Evolutionary conservation across 1,140 invertebrate genomes (phyloP), one percentile per base, ranked within the genome.

Genomic region (Anadara kagoshimensis): DNA sequence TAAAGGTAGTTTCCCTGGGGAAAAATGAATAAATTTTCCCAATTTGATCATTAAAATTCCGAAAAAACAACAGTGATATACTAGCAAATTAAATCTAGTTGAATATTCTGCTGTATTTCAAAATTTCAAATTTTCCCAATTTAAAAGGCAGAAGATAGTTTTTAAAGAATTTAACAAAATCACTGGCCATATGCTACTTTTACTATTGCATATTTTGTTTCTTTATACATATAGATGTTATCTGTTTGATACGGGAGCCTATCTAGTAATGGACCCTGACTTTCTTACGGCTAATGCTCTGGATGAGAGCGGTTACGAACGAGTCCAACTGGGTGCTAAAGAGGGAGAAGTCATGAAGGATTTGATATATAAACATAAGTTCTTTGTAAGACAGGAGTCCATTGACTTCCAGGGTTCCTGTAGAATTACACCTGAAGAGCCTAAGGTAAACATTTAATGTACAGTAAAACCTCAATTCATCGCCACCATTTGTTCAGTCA

Each of bases 321-420:
- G 85, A 47, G 87, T 90, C 2, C 89, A 88, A 16, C 78, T 90
- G 56, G 89, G 89, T 0, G 78, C 83, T n/a, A 89, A 89, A 62
- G 89, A 90, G 76, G 89, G 89, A 81, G 89, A 90, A 77, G 85
- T 90, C 0, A 90, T 90, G 89, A 90, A 89, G 64, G 88, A 90
- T 62, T 83, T 90, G 4, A 88, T 90, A 44, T 90, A 89, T 68
- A 82, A 87, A 68, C 88, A 90, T 73, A 75, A 80, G n/a, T 89
- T 90, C 62, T 88, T 90, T 59, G 71, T 73, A 10, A 69, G 89
- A 29, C 84, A 79, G 54, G 89, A 90, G 73, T 80, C 76, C 14
- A 82, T 88, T 20, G 89, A 90, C 68, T 90, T 90, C 75, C 89
- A 89, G 69, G 89, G 88, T 14, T 85, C 87, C 14, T 90, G 89